These are phyloP conservation scores for Cololabis saira DNA, from an alignment of 2,113 vertebrate species.

Conservation along the genomic window DNA sequence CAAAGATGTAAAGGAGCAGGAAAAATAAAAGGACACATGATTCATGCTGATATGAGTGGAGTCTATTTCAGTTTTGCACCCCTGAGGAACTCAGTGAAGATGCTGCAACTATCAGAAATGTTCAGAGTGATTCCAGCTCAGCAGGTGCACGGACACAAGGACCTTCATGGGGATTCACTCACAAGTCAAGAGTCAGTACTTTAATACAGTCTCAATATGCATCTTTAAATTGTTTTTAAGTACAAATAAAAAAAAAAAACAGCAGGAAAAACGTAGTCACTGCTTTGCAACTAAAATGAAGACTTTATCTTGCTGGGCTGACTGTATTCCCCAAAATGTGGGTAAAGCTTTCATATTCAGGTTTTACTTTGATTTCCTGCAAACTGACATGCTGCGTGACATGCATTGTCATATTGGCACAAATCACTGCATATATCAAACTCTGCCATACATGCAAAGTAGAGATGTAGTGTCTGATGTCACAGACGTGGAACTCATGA, in stretches of 20 bases:
- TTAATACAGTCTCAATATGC: not conserved
- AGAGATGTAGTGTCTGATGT: too few relatives aligned
- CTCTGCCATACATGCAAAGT: too few relatives aligned
- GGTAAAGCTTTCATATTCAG: constrained; percentile 5
- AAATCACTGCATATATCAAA: too few relatives aligned
- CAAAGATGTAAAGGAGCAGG: not conserved
- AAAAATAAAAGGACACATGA: not conserved
- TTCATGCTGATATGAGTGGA: constrained; percentile 40
- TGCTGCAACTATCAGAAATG: constrained; percentile 56
- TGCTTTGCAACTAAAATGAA: constrained; percentile 31
- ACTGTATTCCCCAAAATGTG: constrained; percentile 3
- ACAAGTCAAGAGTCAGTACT: not conserved
- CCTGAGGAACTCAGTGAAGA: constrained; percentile 68
- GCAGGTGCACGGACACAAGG: constrained; percentile 43
- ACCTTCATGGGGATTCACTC: constrained; percentile 51
- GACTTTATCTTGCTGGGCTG: not conserved
- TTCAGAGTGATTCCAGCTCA: constrained; percentile 57
- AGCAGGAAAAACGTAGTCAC: constrained; percentile 20
- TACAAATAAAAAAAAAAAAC: constrained; percentile 9
- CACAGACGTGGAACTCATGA: too few relatives aligned
- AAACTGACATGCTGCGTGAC: not conserved
- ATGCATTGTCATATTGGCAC: too few relatives aligned
- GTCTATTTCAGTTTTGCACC: constrained; percentile 59
- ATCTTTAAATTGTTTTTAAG: constrained; percentile 13
- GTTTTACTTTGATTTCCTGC: constrained; percentile 22